A percentile compares a stretch with the other conserved stretches of the same genome.
Evolutionary conservation across 2,888 invertebrate genomes (phyloP).

Genomic region (Tetragonisca angustula): DNA sequence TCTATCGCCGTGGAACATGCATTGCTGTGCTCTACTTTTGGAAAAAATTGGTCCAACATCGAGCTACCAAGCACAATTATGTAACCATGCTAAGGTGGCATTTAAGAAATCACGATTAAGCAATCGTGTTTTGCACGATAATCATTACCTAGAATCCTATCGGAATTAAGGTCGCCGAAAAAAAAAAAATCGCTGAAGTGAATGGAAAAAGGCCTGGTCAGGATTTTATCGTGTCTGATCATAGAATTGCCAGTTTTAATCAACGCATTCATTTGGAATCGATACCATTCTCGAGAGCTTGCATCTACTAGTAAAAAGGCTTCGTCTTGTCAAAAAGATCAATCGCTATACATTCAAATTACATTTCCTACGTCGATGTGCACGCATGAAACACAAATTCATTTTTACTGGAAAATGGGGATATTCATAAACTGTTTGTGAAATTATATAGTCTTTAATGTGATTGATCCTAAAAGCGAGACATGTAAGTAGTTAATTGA

Average conservation of each 20-base stretch:
- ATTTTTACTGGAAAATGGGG: too few relatives aligned
- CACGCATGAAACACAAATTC: too few relatives aligned
- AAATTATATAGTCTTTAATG: neutral
- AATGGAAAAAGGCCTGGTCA: slow-evolving; percentile 6
- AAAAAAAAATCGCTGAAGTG: slow-evolving; percentile 39
- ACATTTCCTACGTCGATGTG: too few relatives aligned
- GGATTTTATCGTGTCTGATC: neutral
- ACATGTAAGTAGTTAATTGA: neutral
- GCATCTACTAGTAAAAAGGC: neutral
- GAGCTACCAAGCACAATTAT: slow-evolving; percentile 52
- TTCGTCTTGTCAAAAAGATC: neutral
- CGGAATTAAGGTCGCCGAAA: slow-evolving; percentile 59
- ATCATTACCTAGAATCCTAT: slow-evolving; percentile 49
- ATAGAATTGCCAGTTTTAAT: neutral
- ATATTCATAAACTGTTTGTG: neutral
- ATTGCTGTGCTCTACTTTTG: slow-evolving; percentile 1
- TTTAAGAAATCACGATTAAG: slow-evolving; percentile 57
- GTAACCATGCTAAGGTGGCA: slow-evolving; percentile 63
- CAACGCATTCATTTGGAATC: slow-evolving; percentile 14
- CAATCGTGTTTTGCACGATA: slow-evolving; percentile 63
- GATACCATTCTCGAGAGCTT: neutral
- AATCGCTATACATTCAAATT: too few relatives aligned
- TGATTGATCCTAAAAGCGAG: neutral
- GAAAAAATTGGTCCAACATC: slow-evolving; percentile 19
- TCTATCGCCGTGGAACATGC: neutral